Base-by-base conservation (phyloP, 2,113 vertebrate species). In the Saguinus midas region DNA sequence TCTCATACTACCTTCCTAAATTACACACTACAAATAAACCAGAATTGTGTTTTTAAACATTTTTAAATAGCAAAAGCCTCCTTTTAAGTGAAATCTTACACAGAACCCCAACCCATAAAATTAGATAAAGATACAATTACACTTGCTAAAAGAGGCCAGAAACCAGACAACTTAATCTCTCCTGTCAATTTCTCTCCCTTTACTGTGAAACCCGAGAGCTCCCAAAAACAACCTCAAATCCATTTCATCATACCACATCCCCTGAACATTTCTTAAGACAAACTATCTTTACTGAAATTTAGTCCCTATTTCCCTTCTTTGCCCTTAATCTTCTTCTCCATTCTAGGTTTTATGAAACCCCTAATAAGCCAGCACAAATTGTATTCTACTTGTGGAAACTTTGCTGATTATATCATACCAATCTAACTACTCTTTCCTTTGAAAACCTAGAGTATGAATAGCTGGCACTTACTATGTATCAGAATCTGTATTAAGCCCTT, bases 51-150 rank as follows among this genome's bases (percentile, higher is more conserved):
- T 90, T 88, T 8, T 23, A 61, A 95, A 87, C 32, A 94, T 48
- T 76, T 72, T 64, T 55, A 93, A 95, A 58, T 45, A 87, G 40
- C 23, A 87, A 96, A 96, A 87, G 45, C 21, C 17, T 73, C 21
- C 48, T 86, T 92, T 68, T 57, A 76, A 82, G 23, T 83, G 37
- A 96, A 83, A 90, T 55, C 37, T 57, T 83, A 78, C 52, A 79
- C 4, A 87, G 32, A 90, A 87, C 29, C 18, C 32, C 17, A 95
- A 78, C n/a, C 83, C 23, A n/a, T 29, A 37, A 87, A 89, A 90
- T 37, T 21, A 94, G 32, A 86, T 58, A 40, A 76, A 87, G 86
- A 76, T 27, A 76, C 12, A 93, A n/a, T 45, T 23, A 64, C 7
- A 80, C 6, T 45, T 90, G 40, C 27, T 82, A 50, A 90, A 55